These are phyloP conservation scores for Samia ricini DNA, from an alignment of 1,140 invertebrate genomes.

Conservation along the genomic window DNA sequence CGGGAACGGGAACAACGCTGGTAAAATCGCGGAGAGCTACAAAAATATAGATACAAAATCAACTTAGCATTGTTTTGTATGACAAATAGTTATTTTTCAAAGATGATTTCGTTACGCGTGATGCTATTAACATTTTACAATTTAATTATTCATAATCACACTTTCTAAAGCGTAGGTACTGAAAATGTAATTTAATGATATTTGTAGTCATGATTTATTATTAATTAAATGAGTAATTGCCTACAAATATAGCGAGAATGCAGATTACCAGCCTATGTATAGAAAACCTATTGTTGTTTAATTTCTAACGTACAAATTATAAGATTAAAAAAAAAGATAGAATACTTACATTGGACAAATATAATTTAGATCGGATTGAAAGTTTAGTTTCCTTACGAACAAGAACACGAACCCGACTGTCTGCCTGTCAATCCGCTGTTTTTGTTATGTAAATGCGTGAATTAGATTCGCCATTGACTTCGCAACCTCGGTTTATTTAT, in stretches of 20 bases:
- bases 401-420: conserved; percentile 38
- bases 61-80: too few relatives aligned
- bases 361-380: not conserved
- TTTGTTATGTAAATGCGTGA: conserved; percentile 17
- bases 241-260: not conserved
- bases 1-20: too few relatives aligned
- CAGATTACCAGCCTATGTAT: not conserved
- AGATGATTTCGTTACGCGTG: not conserved
- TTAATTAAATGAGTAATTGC: not conserved
- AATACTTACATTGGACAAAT: conserved; percentile 9
- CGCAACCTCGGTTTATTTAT: not conserved
- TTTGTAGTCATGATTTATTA: not conserved
- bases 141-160: too few relatives aligned
- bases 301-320: not conserved
- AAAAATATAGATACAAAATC: too few relatives aligned
- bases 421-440: conserved; percentile 38
- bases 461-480: conserved; percentile 6
- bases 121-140: not conserved
- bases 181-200: not conserved
- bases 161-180: not conserved
- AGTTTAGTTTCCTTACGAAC: not conserved
- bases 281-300: not conserved
- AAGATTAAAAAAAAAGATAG: not conserved
- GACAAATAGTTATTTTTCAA: too few relatives aligned
- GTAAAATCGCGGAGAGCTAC: too few relatives aligned